Evolutionary conservation across 2,797 vertebrate genomes (phyloP).

Genomic region (Tokudaia tokunoshimensis): DNA sequence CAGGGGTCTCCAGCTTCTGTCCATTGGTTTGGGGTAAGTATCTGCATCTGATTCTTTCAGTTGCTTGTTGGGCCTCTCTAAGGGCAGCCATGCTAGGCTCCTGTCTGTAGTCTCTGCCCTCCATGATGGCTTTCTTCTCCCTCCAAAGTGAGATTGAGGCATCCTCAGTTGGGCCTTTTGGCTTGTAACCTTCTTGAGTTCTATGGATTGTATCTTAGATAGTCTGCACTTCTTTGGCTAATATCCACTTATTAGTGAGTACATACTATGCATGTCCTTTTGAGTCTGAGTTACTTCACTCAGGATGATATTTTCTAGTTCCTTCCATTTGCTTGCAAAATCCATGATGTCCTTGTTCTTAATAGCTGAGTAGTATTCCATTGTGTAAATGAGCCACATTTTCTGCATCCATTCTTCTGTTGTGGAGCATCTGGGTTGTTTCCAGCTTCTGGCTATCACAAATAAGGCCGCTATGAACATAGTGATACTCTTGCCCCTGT

Average conservation of each 20-base stretch:
- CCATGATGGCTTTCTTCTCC: not conserved
- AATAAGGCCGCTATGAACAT: not conserved
- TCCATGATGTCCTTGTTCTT: not conserved
- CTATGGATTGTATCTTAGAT: not conserved
- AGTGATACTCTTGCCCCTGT: not conserved
- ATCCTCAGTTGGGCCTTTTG: not conserved
- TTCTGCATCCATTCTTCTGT: not conserved
- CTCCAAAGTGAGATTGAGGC: not conserved
- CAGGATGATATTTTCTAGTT: not conserved
- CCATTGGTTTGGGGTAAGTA: not conserved
- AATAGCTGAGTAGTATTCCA: not conserved
- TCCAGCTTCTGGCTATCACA: not conserved
- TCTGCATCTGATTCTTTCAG: not conserved
- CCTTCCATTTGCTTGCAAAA: not conserved
- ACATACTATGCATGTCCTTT: not conserved
- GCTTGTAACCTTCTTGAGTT: not conserved
- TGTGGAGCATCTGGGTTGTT: not conserved
- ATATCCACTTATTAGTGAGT: not conserved
- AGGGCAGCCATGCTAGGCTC: not conserved
- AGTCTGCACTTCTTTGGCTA: not conserved
- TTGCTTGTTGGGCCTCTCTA: not conserved
- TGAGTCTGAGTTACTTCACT: not conserved
- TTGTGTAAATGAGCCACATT: not conserved
- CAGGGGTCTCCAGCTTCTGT: not conserved
- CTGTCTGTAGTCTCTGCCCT: not conserved